Evolutionary conservation across 2,113 vertebrate species (phyloP).

Genomic region (Leucosticte australis): DNA sequence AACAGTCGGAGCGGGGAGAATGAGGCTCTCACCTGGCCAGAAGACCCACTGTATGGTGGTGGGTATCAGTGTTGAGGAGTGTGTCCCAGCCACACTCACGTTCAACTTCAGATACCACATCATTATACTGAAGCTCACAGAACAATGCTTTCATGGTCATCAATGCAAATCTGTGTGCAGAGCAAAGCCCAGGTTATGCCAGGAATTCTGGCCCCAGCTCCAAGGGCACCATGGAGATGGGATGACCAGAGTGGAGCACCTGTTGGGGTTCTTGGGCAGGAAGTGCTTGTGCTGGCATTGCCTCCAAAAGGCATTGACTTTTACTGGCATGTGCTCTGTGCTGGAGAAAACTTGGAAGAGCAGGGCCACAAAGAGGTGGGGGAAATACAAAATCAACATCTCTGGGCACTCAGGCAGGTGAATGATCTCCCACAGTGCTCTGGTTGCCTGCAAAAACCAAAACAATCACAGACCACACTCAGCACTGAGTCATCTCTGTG

Average conservation of each 20-base stretch:
- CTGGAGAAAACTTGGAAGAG: background rate
- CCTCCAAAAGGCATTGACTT: background rate
- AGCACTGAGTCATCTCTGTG: background rate
- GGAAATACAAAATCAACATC: background rate
- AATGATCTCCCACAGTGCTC: background rate
- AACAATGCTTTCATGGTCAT: background rate
- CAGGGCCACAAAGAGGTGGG: background rate
- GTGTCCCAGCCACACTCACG: background rate
- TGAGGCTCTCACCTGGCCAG: background rate
- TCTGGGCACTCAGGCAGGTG: background rate
- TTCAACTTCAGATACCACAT: background rate
- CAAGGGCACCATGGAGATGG: background rate
- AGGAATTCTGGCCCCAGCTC: background rate
- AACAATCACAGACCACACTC: background rate
- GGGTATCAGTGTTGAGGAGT: background rate
- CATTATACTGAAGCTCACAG: background rate
- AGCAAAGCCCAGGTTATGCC: background rate
- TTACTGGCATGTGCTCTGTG: background rate
- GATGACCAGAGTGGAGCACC: background rate
- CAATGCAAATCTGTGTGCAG: background rate
- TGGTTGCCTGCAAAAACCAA: background rate
- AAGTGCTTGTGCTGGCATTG: background rate
- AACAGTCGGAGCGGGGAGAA: accelerated
- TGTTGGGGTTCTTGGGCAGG: background rate
- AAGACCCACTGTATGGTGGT: background rate